Evolutionary conservation across 1,140 invertebrate species (phyloP).

Genomic region (Sesamia nonagrioides): DNA sequence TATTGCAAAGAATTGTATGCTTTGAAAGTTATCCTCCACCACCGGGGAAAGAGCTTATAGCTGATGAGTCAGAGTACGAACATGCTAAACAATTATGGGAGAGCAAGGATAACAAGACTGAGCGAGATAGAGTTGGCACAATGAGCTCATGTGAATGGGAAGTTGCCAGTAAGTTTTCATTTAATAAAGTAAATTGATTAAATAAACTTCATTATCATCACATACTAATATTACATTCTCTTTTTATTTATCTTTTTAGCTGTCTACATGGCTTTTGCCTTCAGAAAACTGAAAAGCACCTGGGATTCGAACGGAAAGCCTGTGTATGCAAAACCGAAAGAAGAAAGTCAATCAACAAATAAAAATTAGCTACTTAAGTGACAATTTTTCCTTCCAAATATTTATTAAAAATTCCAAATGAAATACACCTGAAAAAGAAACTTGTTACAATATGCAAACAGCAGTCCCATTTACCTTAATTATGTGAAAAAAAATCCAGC

Average conservation of each 20-base stretch:
- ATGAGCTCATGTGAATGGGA: constrained; percentile 98
- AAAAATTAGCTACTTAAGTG: not conserved
- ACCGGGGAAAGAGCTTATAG: constrained; percentile 88
- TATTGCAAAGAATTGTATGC: constrained; percentile 93
- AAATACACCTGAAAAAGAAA: too few species aligned
- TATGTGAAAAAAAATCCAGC: too few species aligned
- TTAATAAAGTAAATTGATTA: constrained; percentile 11
- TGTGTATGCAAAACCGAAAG: constrained; percentile 78
- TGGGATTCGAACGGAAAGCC: constrained; percentile 90
- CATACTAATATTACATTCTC: constrained; percentile 22
- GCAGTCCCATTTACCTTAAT: too few species aligned
- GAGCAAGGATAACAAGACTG: constrained; percentile 77
- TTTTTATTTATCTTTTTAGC: constrained; percentile 89
- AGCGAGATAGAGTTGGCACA: constrained; percentile 90
- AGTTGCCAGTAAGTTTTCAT: constrained; percentile 91
- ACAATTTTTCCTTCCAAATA: too few species aligned
- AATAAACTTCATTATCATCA: not conserved
- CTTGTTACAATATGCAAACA: too few species aligned
- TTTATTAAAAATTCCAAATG: too few species aligned
- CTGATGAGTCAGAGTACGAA: constrained; percentile 90
- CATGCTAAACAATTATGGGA: constrained; percentile 90
- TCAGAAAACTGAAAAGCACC: constrained; percentile 92
- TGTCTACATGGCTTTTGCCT: constrained; percentile 94
- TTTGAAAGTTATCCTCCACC: constrained; percentile 91
- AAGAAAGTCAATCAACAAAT: constrained; percentile 39